Evolutionary conservation across 2,797 vertebrate genomes (phyloP).

Genomic region (Capromys pilorides): DNA sequence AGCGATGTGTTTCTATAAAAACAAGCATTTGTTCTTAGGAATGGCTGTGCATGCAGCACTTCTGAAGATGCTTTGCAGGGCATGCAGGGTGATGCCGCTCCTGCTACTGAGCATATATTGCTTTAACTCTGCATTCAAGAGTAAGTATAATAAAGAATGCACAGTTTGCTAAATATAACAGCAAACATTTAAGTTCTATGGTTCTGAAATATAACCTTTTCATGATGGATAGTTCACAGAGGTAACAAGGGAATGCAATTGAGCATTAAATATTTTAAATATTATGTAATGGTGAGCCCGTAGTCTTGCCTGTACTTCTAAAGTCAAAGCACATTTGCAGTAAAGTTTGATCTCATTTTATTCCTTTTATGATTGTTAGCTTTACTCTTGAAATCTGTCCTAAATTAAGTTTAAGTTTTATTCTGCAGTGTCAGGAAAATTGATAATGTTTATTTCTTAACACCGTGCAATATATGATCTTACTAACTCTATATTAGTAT

Average conservation of each 20-base stretch:
- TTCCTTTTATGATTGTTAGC: slow-evolving; percentile 54
- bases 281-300: slow-evolving; percentile 55
- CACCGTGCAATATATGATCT: slow-evolving; percentile 42
- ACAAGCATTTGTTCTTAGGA: slow-evolving; percentile 55
- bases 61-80: slow-evolving; percentile 62
- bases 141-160: slow-evolving; percentile 63
- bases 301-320: slow-evolving; percentile 9
- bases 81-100: not conserved
- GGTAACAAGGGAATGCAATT: slow-evolving; percentile 52
- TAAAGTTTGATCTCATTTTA: slow-evolving; percentile 42
- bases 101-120: slow-evolving; percentile 1
- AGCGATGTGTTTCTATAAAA: slow-evolving; percentile 66
- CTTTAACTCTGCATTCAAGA: slow-evolving; percentile 40
- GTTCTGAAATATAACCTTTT: slow-evolving; percentile 58
- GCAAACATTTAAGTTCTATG: slow-evolving; percentile 62
- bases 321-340: slow-evolving; percentile 48
- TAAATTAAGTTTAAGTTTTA: slow-evolving; percentile 37
- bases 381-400: slow-evolving; percentile 38
- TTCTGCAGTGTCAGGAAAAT: slow-evolving; percentile 69
- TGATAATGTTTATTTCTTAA: slow-evolving; percentile 69
- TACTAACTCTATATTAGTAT: slow-evolving; percentile 70
- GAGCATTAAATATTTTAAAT: slow-evolving; percentile 57
- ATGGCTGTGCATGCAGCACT: not conserved
- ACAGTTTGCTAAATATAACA: slow-evolving; percentile 63
- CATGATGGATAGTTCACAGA: not conserved